Conservation (phyloP, 30 jellyfish, hydroid and myxozoan genomes). For the Hydra vulgaris region DNA sequence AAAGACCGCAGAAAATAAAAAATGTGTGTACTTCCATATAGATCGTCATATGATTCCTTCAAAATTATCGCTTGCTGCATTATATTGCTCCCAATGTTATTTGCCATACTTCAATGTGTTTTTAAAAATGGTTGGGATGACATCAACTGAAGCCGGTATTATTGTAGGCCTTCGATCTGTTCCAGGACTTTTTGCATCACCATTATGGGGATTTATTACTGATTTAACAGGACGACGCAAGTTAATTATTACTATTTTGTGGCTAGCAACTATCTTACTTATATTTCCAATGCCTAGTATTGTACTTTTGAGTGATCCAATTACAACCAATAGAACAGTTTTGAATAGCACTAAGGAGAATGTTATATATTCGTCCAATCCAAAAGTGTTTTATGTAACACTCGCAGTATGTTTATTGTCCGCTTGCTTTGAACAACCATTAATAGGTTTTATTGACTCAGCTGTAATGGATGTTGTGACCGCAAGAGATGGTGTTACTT, state of each 20-base stretch:
- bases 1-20: background rate
- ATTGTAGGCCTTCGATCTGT: constrained; percentile 13
- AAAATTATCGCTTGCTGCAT: background rate
- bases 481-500: background rate
- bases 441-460: background rate
- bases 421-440: background rate
- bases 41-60: background rate
- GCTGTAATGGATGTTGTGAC: constrained; percentile 1
- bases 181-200: constrained; percentile 13
- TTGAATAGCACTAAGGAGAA: background rate
- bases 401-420: background rate
- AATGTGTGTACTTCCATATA: background rate
- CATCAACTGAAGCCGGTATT: constrained; percentile 13
- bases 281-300: background rate
- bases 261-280: background rate
- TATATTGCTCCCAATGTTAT: background rate
- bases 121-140: constrained; percentile 12
- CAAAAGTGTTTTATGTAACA: background rate
- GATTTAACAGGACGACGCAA: constrained; percentile 4
- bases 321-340: background rate
- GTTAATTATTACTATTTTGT: background rate
- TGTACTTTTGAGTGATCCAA: background rate
- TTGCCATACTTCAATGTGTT: constrained; percentile 13
- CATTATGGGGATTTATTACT: constrained; percentile 1
- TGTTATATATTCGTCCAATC: background rate